Base-by-base conservation (phyloP, 2,888 invertebrate genomes). In the Phymatocera aterrima region DNA sequence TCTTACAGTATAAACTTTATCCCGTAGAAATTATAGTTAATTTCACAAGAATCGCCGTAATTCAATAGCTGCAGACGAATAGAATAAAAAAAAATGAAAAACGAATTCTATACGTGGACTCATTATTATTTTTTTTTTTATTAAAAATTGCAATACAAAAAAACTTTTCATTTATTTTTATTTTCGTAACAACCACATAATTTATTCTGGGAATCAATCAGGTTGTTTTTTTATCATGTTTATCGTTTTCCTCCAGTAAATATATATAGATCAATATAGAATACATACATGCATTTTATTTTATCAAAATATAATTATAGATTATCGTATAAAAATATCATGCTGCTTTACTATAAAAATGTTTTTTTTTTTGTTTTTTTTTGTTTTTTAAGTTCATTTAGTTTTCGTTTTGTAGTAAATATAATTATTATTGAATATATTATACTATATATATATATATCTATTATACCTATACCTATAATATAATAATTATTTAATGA, bases 121-220 rank as follows among this genome's bases (percentile, higher is more conserved):
- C 81, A 79, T 82, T 82, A 83, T 86, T 87, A 24, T 57, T 51
- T 43, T 43, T 87, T 86, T 51, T 68, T 72, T 88, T 86, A 88
- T 88, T 88, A 87, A 86, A 87, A 87, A 83, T 87, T 87, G 82
- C 87, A 86, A 87, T 88, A 89, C 88, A 89, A 89, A 89, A n/a
- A n/a, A 88, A 83, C 82, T 83, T 84, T 79, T 84, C 80, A 83
- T 87, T 87, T 82, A 85, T 83, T 84, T 85, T 83, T 85, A 87
- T 87, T n/a, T n/a, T n/a, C n/a, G 84, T 83, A 87, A 84, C 84
- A 82, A 86, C 84, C 84, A 83, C 80, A 75, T 51, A 18, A 15
- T 72, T 72, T 51, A 85, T 81, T 83, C 81, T 77, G 79, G 80
- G 81, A 80, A 82, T 79, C 81, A 80, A 84, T 80, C 77, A 83